These are phyloP conservation scores for Okamejei kenojei DNA, from an alignment of 2,797 vertebrate species.

Conservation along the genomic window DNA sequence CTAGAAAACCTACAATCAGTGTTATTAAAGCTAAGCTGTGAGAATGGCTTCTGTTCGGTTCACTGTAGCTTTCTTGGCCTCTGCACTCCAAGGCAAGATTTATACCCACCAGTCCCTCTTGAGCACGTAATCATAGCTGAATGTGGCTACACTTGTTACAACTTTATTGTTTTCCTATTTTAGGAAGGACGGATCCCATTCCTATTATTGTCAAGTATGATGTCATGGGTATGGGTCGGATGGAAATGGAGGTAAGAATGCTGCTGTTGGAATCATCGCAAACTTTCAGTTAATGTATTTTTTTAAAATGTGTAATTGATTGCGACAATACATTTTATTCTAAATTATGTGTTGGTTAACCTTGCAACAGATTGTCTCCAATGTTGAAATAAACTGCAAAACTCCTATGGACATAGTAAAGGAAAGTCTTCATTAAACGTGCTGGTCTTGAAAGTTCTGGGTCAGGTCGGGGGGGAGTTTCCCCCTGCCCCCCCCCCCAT, in stretches of 20 bases:
- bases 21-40: conserved; percentile 76
- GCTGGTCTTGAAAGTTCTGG: not conserved
- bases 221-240: conserved; percentile 99
- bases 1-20: not conserved
- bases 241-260: conserved; percentile 94
- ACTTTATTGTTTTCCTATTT: conserved; percentile 55
- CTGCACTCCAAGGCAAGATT: conserved; percentile 99
- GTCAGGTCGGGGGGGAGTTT: no score
- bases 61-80: conserved; percentile 99
- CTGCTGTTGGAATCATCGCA: not conserved
- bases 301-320: not conserved
- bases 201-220: conserved; percentile 97
- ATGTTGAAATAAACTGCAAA: not conserved
- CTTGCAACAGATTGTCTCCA: not conserved
- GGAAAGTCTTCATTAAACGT: not conserved
- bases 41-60: conserved; percentile 98
- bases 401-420: not conserved
- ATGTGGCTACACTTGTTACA: not conserved
- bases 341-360: not conserved
- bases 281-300: not conserved
- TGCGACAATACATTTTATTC: not conserved
- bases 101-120: conserved; percentile 95
- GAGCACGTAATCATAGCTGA: conserved; percentile 63
- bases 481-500: no score
- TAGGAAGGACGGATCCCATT: conserved; percentile 96